A percentile compares a stretch with the other conserved stretches of the same genome.
These are phyloP conservation scores for Matsumurasca onukii DNA, from an alignment of 1,140 invertebrate genomes.

Conservation along the genomic window DNA sequence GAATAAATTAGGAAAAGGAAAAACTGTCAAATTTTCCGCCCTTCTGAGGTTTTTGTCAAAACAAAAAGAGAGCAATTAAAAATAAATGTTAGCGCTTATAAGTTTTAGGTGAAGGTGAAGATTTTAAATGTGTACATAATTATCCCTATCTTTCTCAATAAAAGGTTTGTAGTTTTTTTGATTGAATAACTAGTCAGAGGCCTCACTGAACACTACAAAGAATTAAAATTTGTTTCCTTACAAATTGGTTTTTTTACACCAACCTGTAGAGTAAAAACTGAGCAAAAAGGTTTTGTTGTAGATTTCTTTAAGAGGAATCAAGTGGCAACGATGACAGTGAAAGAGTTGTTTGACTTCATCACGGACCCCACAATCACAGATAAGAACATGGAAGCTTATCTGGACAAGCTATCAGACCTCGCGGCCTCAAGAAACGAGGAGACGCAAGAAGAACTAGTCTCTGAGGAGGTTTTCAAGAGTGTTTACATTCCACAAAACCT, in stretches of 20 bases:
- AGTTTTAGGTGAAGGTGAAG: no score
- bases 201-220: no score
- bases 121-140: background rate
- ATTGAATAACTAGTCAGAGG: no score
- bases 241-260: no score
- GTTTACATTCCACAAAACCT: constrained; percentile 93
- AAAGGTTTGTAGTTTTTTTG: background rate
- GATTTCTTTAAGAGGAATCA: constrained; percentile 91
- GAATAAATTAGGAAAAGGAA: no score
- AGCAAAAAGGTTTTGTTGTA: no score
- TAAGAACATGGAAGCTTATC: constrained; percentile 77
- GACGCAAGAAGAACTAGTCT: constrained; percentile 67
- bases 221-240: no score
- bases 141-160: background rate
- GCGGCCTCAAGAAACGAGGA: constrained; percentile 59
- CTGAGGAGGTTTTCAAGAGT: constrained; percentile 92
- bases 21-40: no score
- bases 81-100: no score
- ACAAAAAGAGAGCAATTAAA: no score
- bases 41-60: no score
- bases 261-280: no score
- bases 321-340: constrained; percentile 86
- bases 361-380: constrained; percentile 85
- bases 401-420: constrained; percentile 67
- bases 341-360: constrained; percentile 94